A percentile compares a stretch with the other conserved stretches of the same genome.
phyloP scores from a whole-genome alignment of 2,888 invertebrate genomes.

The Lochmaea capreae region DNA sequence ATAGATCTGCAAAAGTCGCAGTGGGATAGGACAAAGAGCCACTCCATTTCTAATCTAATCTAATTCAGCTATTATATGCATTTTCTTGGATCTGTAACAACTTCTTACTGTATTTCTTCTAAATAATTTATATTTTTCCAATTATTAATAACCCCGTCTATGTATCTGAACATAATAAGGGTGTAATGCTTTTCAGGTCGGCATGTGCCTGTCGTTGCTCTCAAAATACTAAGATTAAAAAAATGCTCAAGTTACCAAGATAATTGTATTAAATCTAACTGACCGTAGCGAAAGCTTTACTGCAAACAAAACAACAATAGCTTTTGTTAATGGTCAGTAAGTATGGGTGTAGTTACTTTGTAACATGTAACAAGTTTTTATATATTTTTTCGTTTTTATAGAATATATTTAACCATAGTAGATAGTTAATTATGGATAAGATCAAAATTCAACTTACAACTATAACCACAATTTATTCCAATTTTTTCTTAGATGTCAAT shows the following conservation, averaged over 20 bases:
- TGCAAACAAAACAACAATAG: conserved; percentile 31
- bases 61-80: too few species aligned
- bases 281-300: conserved; percentile 27
- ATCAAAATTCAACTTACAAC: too few species aligned
- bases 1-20: too few species aligned
- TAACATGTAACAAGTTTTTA: neutral
- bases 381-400: neutral
- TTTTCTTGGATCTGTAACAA: neutral
- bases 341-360: conserved; percentile 8
- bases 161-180: conserved; percentile 33
- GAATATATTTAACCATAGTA: neutral
- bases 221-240: conserved; percentile 41
- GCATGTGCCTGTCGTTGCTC: conserved; percentile 44
- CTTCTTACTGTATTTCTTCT: neutral
- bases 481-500: too few species aligned
- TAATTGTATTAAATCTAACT: conserved; percentile 47
- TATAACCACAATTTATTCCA: too few species aligned
- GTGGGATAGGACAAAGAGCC: too few species aligned
- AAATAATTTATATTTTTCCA: neutral
- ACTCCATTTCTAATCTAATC: too few species aligned
- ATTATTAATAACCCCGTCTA: conserved; percentile 21
- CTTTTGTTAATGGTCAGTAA: conserved; percentile 24
- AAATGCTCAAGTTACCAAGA: conserved; percentile 47
- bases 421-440: too few species aligned
- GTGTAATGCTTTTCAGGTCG: conserved; percentile 41